Evolutionary conservation across 2,797 vertebrate genomes (phyloP).

Genomic region (Agapornis canus): DNA sequence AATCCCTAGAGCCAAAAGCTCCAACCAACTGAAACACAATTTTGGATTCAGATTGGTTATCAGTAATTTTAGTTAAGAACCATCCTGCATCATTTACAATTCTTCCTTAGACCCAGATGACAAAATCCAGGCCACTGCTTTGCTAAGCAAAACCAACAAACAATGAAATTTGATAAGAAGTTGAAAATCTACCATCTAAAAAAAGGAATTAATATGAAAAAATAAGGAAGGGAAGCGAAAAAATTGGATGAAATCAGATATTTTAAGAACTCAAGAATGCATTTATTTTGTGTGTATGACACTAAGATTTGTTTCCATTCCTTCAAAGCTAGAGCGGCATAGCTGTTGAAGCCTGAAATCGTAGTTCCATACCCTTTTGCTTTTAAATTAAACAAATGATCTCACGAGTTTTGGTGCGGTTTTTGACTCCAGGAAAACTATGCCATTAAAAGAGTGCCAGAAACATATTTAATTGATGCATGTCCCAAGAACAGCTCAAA

Average conservation of each 20-base stretch:
- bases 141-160: constrained; percentile 37
- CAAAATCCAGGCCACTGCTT: constrained; percentile 68
- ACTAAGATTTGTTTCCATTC: neutral
- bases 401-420: constrained; percentile 77
- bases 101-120: constrained; percentile 58
- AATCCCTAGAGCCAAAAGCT: constrained; percentile 45
- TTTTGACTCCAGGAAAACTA: constrained; percentile 75
- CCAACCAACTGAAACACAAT: constrained; percentile 34
- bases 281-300: constrained; percentile 58
- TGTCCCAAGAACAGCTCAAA: constrained; percentile 73
- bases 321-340: constrained; percentile 67
- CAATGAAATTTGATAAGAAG: neutral
- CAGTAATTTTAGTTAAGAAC: constrained; percentile 67
- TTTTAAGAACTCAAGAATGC: constrained; percentile 59
- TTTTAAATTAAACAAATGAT: constrained; percentile 83
- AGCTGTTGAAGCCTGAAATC: constrained; percentile 70
- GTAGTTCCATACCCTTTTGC: constrained; percentile 76
- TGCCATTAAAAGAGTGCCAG: constrained; percentile 79
- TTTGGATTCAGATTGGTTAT: constrained; percentile 60
- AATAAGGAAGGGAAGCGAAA: neutral
- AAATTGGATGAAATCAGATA: constrained; percentile 12
- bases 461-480: constrained; percentile 74
- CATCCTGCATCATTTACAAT: constrained; percentile 54
- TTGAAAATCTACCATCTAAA: neutral
- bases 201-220: constrained; percentile 16